phyloP scores from a whole-genome alignment of 2,797 vertebrate genomes.

The Oreortyx pictus region DNA sequence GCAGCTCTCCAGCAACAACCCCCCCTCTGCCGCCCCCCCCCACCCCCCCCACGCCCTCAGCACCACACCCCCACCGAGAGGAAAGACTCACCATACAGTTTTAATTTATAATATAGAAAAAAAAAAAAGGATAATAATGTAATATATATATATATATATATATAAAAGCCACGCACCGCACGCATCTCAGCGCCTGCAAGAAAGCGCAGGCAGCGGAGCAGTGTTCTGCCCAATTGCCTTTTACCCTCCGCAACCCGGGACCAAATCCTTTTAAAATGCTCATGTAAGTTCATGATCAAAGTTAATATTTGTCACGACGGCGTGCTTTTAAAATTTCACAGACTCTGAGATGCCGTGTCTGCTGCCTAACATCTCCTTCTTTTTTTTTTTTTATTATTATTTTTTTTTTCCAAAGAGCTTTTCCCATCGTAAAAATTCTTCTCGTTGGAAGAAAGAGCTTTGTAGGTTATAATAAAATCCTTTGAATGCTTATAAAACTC shows the following conservation, averaged over 20 bases:
- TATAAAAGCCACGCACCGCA: not conserved
- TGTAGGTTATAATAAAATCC: constrained; percentile 99
- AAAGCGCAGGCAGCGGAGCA: constrained; percentile 84
- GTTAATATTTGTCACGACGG: constrained; percentile 95
- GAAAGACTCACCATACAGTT: not conserved
- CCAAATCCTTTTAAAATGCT: constrained; percentile 91
- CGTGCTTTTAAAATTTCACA: constrained; percentile 95
- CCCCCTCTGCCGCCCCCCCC: not conserved
- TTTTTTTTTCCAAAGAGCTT: constrained; percentile 83
- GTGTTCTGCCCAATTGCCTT: constrained; percentile 91
- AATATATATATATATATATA: no score
- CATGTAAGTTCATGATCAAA: constrained; percentile 99
- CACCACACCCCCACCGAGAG: not conserved
- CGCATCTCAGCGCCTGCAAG: constrained; percentile 45
- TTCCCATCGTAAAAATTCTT: constrained; percentile 98
- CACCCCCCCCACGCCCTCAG: not conserved
- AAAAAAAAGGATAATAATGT: not conserved
- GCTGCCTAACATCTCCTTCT: constrained; percentile 86
- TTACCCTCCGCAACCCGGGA: constrained; percentile 86
- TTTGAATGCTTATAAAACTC: constrained; percentile 99
- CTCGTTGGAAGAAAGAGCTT: constrained; percentile 97
- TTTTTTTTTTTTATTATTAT: constrained; percentile 79
- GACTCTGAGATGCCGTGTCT: constrained; percentile 86
- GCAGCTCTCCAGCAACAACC: not conserved
- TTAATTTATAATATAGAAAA: constrained; percentile 27